Percentiles rank a stretch among this genome's conserved stretches.
These are phyloP conservation scores for Mola mola DNA, from an alignment of 2,113 vertebrate genomes.

Conservation along the genomic window DNA sequence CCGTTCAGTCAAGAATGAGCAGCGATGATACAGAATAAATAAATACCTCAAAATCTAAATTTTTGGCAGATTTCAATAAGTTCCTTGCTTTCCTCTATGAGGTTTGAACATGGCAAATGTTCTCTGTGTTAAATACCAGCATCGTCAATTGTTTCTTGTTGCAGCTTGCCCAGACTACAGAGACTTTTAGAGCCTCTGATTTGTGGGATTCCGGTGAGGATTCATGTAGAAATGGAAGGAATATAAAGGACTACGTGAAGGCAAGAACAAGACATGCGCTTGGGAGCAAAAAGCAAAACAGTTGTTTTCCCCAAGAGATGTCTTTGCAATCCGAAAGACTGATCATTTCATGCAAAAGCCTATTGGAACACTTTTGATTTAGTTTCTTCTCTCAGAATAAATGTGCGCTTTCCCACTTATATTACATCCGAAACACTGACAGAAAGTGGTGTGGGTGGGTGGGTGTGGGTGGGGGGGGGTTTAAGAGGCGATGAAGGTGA, in stretches of 20 bases:
- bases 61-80: no score
- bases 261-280: constrained; percentile 26
- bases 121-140: no score
- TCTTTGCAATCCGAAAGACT: constrained; percentile 12
- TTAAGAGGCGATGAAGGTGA: neutral
- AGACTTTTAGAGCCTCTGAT: no score
- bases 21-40: neutral
- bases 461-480: neutral
- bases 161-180: no score
- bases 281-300: constrained; percentile 27
- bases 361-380: neutral
- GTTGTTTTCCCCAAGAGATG: fast-evolving
- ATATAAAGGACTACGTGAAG: constrained; percentile 14
- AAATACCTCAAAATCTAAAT: no score
- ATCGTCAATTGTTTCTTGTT: no score
- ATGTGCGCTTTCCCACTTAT: constrained; percentile 2
- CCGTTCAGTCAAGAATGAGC: neutral
- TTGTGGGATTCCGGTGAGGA: no score
- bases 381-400: constrained; percentile 10
- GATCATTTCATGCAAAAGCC: constrained; percentile 10
- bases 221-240: constrained; percentile 11
- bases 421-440: neutral
- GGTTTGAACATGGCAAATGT: no score
- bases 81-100: no score
- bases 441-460: no score